phyloP scores from a whole-genome alignment of 2,888 invertebrate genomes.

The Hybos culiciformis region DNA sequence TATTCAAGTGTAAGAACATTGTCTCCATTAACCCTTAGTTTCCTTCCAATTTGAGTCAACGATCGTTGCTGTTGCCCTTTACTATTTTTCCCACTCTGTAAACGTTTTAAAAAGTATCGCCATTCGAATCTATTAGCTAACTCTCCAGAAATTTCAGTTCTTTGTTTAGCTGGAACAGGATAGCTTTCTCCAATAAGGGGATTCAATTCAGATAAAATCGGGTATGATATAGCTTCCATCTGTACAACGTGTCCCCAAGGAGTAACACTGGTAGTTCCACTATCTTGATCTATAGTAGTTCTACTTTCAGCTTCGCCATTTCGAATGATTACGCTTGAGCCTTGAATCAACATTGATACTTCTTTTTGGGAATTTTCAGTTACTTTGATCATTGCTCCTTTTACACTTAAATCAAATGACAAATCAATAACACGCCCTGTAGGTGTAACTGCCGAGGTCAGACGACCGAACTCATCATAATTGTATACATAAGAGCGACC shows the following conservation, averaged over 20 bases:
- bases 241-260: slow-evolving; percentile 82
- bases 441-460: slow-evolving; percentile 83
- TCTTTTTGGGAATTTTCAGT: slow-evolving; percentile 72
- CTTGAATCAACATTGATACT: slow-evolving; percentile 74
- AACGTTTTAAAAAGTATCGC: slow-evolving; percentile 78
- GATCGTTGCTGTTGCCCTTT: slow-evolving; percentile 37
- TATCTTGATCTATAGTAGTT: slow-evolving; percentile 67
- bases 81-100: slow-evolving; percentile 44
- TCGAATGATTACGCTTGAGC: slow-evolving; percentile 68
- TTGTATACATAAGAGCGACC: slow-evolving; percentile 86
- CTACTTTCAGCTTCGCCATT: slow-evolving; percentile 70
- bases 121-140: slow-evolving; percentile 89
- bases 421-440: slow-evolving; percentile 86
- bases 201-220: slow-evolving; percentile 75
- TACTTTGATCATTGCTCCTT: slow-evolving; percentile 78
- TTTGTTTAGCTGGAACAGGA: slow-evolving; percentile 81
- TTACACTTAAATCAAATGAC: slow-evolving; percentile 77
- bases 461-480: slow-evolving; percentile 86
- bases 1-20: slow-evolving; percentile 83
- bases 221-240: slow-evolving; percentile 83
- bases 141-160: slow-evolving; percentile 80
- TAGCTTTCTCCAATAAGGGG: slow-evolving; percentile 81
- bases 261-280: slow-evolving; percentile 64
- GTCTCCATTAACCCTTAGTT: slow-evolving; percentile 79
- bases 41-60: slow-evolving; percentile 72